Conservation (phyloP, 1,140 invertebrate genomes). For the Asbolus verrucosus region DNA sequence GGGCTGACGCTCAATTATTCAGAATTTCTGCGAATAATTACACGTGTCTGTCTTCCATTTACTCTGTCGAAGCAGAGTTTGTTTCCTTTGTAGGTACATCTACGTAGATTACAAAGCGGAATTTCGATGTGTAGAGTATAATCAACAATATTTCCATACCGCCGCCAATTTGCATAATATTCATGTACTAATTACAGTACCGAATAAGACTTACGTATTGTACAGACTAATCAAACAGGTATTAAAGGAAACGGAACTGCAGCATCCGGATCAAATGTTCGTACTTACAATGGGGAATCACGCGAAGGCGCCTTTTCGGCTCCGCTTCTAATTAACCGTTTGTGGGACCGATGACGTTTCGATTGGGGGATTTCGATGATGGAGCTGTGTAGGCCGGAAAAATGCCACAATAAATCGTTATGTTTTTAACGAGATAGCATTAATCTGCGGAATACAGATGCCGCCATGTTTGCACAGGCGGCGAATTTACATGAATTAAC, state of each 20-base stretch:
- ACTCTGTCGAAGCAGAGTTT: no score
- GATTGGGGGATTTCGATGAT: neutral
- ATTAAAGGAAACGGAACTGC: conserved; percentile 46
- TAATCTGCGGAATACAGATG: conserved; percentile 39
- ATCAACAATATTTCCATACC: conserved; percentile 24
- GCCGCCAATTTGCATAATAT: conserved; percentile 40
- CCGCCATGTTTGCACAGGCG: conserved; percentile 30
- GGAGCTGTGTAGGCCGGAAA: neutral
- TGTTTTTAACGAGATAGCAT: conserved; percentile 38
- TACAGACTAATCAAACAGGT: conserved; percentile 14
- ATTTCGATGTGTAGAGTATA: neutral
- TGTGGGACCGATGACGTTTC: no score
- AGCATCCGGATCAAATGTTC: conserved; percentile 44
- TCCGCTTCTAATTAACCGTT: no score
- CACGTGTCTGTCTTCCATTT: no score
- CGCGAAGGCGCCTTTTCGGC: no score
- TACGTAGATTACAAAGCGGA: no score
- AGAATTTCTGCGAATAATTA: no score
- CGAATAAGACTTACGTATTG: conserved; percentile 30
- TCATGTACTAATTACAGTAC: conserved; percentile 16
- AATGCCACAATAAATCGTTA: conserved; percentile 19
- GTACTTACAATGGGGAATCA: neutral
- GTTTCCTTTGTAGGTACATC: no score
- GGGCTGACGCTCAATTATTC: no score
- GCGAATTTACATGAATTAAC: conserved; percentile 42